phyloP scores from a whole-genome alignment of 1,140 invertebrate genomes.

The Musca domestica region DNA sequence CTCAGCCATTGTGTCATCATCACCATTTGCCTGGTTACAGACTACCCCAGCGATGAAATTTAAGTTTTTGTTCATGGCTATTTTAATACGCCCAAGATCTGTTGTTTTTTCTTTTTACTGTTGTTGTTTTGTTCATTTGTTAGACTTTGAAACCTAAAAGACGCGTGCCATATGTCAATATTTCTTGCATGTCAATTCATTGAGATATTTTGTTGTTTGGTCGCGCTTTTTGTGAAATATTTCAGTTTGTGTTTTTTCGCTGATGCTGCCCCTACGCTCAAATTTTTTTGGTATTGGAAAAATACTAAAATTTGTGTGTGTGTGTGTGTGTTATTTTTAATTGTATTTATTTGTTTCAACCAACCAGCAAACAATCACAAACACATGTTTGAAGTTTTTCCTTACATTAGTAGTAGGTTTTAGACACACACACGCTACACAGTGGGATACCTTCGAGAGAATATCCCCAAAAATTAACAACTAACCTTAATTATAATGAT shows the following conservation, averaged over 20 bases:
- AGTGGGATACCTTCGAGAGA: too few species aligned
- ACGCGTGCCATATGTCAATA: conserved; percentile 22
- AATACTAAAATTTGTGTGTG: neutral
- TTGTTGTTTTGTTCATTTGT: neutral
- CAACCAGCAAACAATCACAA: neutral
- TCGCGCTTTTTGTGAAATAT: neutral
- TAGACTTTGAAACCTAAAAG: conserved; percentile 7
- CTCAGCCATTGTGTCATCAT: too few species aligned
- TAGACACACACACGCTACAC: too few species aligned
- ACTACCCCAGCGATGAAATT: too few species aligned
- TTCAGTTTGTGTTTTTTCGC: neutral
- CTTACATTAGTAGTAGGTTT: too few species aligned
- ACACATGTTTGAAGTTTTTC: neutral
- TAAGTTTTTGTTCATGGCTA: neutral
- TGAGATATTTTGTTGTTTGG: neutral
- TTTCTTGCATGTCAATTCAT: conserved; percentile 19
- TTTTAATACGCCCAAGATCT: too few species aligned
- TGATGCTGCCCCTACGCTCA: neutral
- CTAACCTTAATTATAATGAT: too few species aligned
- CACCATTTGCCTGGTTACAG: too few species aligned
- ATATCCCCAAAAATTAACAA: too few species aligned
- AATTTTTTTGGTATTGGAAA: neutral
- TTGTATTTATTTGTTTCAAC: neutral
- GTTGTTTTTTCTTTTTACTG: too few species aligned
- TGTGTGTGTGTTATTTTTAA: neutral